Conservation (phyloP, 2,888 invertebrate species). For the Muscina levida region DNA sequence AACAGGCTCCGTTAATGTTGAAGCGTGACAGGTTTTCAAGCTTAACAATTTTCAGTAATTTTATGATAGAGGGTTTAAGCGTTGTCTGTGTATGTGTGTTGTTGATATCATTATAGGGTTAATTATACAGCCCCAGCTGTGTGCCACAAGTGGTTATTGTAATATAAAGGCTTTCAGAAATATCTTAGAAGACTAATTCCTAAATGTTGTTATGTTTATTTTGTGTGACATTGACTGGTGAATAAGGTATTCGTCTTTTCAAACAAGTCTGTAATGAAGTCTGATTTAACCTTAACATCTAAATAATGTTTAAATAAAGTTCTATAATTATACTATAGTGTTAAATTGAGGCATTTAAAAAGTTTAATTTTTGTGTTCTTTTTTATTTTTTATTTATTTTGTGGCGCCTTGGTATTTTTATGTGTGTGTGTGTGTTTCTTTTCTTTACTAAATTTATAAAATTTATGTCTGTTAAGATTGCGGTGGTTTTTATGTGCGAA, state of each 20-base stretch:
- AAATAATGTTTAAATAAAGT: neutral
- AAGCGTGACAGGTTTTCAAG: neutral
- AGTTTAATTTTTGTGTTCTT: neutral
- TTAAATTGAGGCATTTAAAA: neutral
- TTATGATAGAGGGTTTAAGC: no score
- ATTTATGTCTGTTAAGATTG: neutral
- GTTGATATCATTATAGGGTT: neutral
- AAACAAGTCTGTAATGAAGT: no score
- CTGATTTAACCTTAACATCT: conserved; percentile 1
- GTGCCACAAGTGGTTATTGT: neutral
- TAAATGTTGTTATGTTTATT: no score
- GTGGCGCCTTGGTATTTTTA: no score
- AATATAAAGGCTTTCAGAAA: no score
- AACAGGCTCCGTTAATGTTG: conserved; percentile 7
- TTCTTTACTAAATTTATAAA: no score
- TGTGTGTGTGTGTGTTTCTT: no score
- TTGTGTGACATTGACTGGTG: conserved; percentile 24
- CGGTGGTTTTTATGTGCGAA: neutral
- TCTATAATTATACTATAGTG: neutral
- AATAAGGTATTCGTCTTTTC: no score
- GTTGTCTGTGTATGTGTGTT: neutral
- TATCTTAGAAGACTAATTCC: no score
- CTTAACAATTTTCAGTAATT: conserved; percentile 17
- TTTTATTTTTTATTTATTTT: neutral
- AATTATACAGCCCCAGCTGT: conserved; percentile 19